phyloP scores from a whole-genome alignment of 2,113 vertebrate genomes.

The Dicaeum eximium region DNA sequence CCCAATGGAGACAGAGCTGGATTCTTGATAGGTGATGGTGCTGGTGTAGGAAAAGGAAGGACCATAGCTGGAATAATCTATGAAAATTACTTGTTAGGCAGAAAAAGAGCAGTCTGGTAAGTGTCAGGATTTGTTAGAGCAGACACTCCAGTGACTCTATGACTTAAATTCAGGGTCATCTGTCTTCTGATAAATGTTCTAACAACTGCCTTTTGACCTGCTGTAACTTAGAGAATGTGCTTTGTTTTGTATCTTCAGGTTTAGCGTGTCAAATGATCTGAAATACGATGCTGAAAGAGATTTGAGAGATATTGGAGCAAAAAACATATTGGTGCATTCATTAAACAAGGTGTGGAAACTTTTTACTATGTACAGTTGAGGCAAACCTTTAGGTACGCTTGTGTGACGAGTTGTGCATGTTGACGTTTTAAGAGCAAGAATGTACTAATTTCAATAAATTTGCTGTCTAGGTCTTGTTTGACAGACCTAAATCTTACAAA shows the following conservation, averaged over 20 bases:
- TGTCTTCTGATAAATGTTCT: neutral
- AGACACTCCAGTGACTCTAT: neutral
- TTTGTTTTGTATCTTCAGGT: slow-evolving; percentile 74
- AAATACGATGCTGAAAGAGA: slow-evolving; percentile 98
- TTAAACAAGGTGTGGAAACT: slow-evolving; percentile 90
- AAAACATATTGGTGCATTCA: slow-evolving; percentile 95
- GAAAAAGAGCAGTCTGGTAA: slow-evolving; percentile 98
- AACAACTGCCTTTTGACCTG: neutral
- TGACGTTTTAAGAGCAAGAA: neutral
- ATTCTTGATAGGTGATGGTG: slow-evolving; percentile 96
- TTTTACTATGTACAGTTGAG: slow-evolving; percentile 58
- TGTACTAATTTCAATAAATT: neutral
- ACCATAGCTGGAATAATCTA: slow-evolving; percentile 97
- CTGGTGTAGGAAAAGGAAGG: slow-evolving; percentile 96
- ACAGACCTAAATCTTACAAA: neutral
- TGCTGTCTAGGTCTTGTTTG: neutral
- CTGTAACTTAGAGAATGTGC: neutral
- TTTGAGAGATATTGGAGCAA: slow-evolving; percentile 94
- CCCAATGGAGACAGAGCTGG: slow-evolving; percentile 92
- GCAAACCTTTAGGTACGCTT: slow-evolving; percentile 39
- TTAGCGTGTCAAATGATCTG: slow-evolving; percentile 97
- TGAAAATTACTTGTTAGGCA: slow-evolving; percentile 95
- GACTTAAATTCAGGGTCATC: neutral
- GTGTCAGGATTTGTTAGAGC: neutral
- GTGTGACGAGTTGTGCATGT: slow-evolving; percentile 19